Percentiles rank a stretch among this genome's conserved stretches.
Conservation (phyloP, 2,888 invertebrate species). For the Lymantria monacha region DNA sequence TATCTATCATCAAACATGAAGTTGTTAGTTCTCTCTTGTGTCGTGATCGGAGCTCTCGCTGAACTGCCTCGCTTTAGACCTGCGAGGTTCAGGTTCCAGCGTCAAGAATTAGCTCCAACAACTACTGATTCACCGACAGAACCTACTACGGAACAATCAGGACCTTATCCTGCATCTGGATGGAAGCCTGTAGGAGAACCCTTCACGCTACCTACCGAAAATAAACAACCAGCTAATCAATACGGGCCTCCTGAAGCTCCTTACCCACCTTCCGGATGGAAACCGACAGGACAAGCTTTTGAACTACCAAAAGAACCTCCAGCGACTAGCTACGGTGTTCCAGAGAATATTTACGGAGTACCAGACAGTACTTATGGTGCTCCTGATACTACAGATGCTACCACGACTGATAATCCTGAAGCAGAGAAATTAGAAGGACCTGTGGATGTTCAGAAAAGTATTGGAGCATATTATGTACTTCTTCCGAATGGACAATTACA, state of each 20-base stretch:
- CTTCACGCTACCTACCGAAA: constrained; percentile 53
- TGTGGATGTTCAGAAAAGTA: constrained; percentile 72
- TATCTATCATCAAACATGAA: constrained; percentile 54
- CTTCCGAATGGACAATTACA: constrained; percentile 85
- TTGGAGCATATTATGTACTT: constrained; percentile 84
- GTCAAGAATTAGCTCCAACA: constrained; percentile 69
- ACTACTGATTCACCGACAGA: constrained; percentile 66
- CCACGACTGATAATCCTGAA: constrained; percentile 62
- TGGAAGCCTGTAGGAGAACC: constrained; percentile 68
- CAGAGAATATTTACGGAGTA: constrained; percentile 53
- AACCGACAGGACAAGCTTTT: constrained; percentile 64
- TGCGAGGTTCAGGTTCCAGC: constrained; percentile 72
- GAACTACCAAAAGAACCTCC: constrained; percentile 60
- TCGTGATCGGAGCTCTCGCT: constrained; percentile 53
- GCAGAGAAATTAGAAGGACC: constrained; percentile 62
- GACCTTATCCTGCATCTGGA: constrained; percentile 62
- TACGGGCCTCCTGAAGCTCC: constrained; percentile 44
- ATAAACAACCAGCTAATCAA: constrained; percentile 38
- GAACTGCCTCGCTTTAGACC: constrained; percentile 72
- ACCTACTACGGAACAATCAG: constrained; percentile 56
- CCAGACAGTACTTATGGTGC: constrained; percentile 59
- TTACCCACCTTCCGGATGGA: constrained; percentile 72
- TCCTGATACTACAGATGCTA: constrained; percentile 52
- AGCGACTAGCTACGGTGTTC: constrained; percentile 55
- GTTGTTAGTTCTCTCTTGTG: constrained; percentile 51